Percentiles rank a stretch among this genome's conserved stretches.
These are phyloP conservation scores for Psittacula derbiana DNA, from an alignment of 2,797 vertebrate species.

Conservation along the genomic window DNA sequence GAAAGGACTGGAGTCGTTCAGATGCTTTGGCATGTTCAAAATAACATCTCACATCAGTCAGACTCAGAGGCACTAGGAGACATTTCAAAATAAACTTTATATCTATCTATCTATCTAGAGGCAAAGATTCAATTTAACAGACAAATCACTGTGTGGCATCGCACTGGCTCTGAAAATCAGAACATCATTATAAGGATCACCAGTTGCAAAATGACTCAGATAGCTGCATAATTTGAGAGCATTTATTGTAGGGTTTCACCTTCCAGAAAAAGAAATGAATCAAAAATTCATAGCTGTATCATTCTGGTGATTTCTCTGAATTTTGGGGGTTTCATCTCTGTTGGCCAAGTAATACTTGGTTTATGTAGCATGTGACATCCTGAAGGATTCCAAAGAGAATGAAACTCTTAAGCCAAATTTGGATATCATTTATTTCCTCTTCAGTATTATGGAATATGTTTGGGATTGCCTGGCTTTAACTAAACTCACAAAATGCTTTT, in stretches of 20 bases:
- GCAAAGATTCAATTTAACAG: conserved; percentile 69
- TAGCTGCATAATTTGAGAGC: conserved; percentile 11
- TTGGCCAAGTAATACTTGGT: background rate
- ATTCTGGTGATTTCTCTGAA: background rate
- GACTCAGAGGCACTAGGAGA: conserved; percentile 71
- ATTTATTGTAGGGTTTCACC: background rate
- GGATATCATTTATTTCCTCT: background rate
- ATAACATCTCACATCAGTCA: conserved; percentile 83
- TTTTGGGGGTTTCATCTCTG: background rate
- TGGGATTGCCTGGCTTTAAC: background rate
- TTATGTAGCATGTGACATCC: background rate
- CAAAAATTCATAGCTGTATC: background rate
- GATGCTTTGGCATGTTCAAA: conserved; percentile 81
- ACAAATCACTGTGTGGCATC: conserved; percentile 43
- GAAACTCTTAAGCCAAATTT: background rate
- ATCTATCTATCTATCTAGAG: conserved; percentile 70
- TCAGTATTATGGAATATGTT: background rate
- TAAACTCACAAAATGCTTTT: background rate
- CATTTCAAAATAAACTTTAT: conserved; percentile 73
- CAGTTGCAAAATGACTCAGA: conserved; percentile 18
- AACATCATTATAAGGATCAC: conserved; percentile 18
- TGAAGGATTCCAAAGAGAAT: background rate
- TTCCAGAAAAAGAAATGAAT: background rate
- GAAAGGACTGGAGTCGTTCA: conserved; percentile 74
- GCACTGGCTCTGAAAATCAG: conserved; percentile 9